Base-by-base conservation (phyloP, 2,113 vertebrate genomes). In the Larimichthys crocea region DNA sequence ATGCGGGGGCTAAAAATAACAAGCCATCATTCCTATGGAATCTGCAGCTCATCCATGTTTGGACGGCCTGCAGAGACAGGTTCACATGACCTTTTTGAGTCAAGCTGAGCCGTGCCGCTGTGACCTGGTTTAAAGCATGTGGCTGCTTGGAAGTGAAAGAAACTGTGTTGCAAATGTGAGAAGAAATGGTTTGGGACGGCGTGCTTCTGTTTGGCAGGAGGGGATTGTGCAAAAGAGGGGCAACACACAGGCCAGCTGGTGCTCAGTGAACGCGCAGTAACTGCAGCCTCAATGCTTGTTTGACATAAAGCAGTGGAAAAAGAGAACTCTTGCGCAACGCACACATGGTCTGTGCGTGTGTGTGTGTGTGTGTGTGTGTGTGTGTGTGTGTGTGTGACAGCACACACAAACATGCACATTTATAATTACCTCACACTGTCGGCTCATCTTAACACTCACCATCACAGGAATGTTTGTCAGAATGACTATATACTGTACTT, bases 1-100 rank as follows among this genome's bases (percentile, higher is more conserved):
- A 91, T 84, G 79, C 24, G 5, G 56, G 65, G 78, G 85, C 88
- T 92, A 92, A 90, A 93, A 91, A 93, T 90, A 93, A 88, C 86
- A 80, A 64, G 61, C 67, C 86, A 80, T 88, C 89, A 84, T 86
- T 91, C 77, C 80, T 78, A 40, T 86, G 85, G 82, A 91, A 89
- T 91, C 78, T 61, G 84, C 67, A 26, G 89, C 81, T 87, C 77
- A 22, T 84, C 82, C 83, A 67, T 76, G 83, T 91, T 90, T 85
- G 89, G 86, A 79, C 67, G 42, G 80, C 80, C 70, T 50, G 64
- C 77, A 49, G 75, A 76, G 78, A 86, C 83, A 84, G 83, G 72
- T 90, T 85, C 66, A 79, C 61, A 42, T 84, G 88, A 90, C 87
- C 87, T 84, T 84, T 84, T 52, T 52, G 52, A 82, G 79, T 81